Conservation (phyloP, 2,113 vertebrate genomes). For the Poecile atricapillus region DNA sequence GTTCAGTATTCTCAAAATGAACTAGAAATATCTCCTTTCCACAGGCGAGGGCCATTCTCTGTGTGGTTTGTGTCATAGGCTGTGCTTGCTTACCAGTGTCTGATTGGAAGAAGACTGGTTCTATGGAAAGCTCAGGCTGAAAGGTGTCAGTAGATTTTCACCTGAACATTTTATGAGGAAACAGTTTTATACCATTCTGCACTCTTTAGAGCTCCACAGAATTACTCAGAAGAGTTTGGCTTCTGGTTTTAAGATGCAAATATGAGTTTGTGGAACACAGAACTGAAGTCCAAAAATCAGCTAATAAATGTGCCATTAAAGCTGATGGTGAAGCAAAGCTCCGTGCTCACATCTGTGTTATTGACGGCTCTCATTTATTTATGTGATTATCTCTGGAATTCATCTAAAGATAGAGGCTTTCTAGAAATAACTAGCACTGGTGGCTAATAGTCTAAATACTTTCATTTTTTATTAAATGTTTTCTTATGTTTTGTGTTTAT, state of each 20-base stretch:
- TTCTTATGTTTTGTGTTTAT: not conserved
- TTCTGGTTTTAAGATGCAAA: not conserved
- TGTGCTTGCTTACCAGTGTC: not conserved
- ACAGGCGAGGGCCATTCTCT: not conserved
- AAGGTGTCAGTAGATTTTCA: not conserved
- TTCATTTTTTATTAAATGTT: not conserved
- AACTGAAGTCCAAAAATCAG: not conserved
- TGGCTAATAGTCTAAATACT: not conserved
- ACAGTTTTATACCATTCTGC: not conserved
- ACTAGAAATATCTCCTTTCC: not conserved
- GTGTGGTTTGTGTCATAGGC: not conserved
- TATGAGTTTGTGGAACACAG: not conserved
- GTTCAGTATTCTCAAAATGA: not conserved
- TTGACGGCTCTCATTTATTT: not conserved
- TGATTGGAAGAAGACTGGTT: accelerated
- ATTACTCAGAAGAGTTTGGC: not conserved
- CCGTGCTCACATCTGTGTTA: not conserved
- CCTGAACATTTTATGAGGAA: not conserved
- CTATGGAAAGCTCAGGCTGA: not conserved
- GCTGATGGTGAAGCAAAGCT: not conserved
- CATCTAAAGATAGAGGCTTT: not conserved
- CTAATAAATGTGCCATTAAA: not conserved
- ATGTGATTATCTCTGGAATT: not conserved
- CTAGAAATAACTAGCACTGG: not conserved
- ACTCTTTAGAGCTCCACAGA: not conserved